These are phyloP conservation scores for Mobula hypostoma DNA, from an alignment of 2,113 vertebrate genomes.

Conservation along the genomic window DNA sequence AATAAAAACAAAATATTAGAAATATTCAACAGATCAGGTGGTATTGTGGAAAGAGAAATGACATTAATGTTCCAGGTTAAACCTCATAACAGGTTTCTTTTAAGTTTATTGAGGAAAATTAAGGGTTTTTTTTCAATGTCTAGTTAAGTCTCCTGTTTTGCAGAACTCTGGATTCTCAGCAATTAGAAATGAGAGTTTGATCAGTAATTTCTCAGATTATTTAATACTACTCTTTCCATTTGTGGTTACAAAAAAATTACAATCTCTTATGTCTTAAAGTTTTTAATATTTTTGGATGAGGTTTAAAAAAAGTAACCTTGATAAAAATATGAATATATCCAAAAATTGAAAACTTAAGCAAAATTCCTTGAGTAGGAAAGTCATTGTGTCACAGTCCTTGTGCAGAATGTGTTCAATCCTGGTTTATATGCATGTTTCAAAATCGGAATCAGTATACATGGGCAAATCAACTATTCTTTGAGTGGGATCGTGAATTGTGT, in stretches of 20 bases:
- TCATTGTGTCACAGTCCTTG: too few species aligned
- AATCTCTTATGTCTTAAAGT: background rate
- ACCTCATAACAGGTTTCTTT: background rate
- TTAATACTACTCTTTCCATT: background rate
- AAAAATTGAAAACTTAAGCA: background rate
- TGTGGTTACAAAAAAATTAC: background rate
- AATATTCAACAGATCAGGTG: too few species aligned
- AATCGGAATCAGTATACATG: too few species aligned
- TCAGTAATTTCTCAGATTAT: background rate
- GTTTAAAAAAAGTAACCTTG: background rate
- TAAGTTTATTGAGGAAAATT: background rate
- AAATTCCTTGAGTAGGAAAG: background rate
- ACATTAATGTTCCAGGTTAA: too few species aligned
- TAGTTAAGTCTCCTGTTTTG: background rate
- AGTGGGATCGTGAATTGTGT: too few species aligned
- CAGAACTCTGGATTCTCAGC: background rate
- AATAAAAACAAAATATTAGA: too few species aligned
- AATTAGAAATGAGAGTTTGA: background rate
- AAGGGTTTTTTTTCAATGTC: background rate
- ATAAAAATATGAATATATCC: background rate
- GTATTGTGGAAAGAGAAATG: too few species aligned
- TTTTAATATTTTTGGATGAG: background rate
- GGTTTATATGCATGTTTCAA: too few species aligned
- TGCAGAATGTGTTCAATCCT: too few species aligned
- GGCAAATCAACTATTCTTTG: too few species aligned